A percentile compares a stretch with the other conserved stretches of the same genome.
Evolutionary conservation across 2,888 invertebrate genomes (phyloP).

Genomic region (Marronus borbonicus): DNA sequence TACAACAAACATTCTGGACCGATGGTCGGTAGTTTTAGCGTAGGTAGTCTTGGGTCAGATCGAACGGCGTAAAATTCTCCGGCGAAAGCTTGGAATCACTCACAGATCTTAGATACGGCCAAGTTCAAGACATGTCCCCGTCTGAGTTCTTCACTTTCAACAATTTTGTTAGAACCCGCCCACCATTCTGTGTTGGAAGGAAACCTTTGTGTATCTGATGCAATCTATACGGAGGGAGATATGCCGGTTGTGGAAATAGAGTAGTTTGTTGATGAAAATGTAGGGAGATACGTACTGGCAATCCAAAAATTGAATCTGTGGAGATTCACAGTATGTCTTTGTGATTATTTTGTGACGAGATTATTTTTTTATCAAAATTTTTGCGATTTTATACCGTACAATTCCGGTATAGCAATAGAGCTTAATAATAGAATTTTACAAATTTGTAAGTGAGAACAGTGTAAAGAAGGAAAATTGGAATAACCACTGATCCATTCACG

Average conservation of each 20-base stretch:
- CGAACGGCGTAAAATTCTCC: constrained; percentile 16
- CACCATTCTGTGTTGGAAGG: neutral
- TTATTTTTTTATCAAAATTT: too few relatives aligned
- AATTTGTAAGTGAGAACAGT: too few relatives aligned
- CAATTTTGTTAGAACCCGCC: constrained; percentile 17
- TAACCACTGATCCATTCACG: too few relatives aligned
- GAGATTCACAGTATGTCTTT: too few relatives aligned
- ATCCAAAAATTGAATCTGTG: too few relatives aligned
- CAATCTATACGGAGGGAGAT: constrained; percentile 14
- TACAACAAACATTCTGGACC: neutral
- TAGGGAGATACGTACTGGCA: too few relatives aligned
- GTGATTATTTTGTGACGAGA: too few relatives aligned
- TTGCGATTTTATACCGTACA: too few relatives aligned
- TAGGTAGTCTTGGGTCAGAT: constrained; percentile 30
- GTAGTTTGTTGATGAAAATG: too few relatives aligned
- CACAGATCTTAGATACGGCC: constrained; percentile 22
- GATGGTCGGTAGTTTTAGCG: neutral
- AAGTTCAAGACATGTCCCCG: constrained; percentile 29
- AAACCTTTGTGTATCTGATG: constrained; percentile 7
- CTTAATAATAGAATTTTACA: too few relatives aligned
- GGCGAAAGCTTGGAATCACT: constrained; percentile 27
- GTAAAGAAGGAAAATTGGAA: too few relatives aligned
- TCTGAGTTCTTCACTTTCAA: constrained; percentile 11
- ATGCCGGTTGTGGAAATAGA: neutral
- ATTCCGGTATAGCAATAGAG: too few relatives aligned